A percentile compares a stretch with the other conserved stretches of the same genome.
phyloP scores from a whole-genome alignment of 2,888 invertebrate genomes.

The Lissocephala sabroskyi region DNA sequence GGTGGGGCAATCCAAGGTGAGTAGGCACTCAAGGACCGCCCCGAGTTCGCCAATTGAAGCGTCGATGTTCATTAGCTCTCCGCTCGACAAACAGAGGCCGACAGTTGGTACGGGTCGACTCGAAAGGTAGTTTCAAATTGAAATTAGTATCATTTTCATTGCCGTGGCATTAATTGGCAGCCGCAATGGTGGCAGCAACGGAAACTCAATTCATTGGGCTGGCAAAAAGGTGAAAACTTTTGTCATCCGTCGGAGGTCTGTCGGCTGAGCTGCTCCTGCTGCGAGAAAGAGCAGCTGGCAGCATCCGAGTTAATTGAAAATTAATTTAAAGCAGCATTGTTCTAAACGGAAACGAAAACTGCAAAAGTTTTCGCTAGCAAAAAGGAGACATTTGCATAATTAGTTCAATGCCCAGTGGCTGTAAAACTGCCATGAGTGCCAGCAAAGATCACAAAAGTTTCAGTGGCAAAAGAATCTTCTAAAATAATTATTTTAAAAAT shows the following conservation, averaged over 20 bases:
- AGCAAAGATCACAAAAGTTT: too few relatives aligned
- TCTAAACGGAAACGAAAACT: slow-evolving; percentile 6
- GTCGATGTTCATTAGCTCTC: slow-evolving; percentile 24
- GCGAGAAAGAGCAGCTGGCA: neutral
- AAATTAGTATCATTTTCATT: slow-evolving; percentile 49
- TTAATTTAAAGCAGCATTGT: slow-evolving; percentile 53
- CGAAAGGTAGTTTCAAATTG: slow-evolving; percentile 12
- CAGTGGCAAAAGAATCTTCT: too few relatives aligned
- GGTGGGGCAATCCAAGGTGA: neutral
- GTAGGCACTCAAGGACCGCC: too few relatives aligned
- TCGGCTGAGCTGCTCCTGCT: neutral
- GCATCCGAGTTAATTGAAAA: slow-evolving; percentile 50
- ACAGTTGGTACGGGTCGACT: too few relatives aligned
- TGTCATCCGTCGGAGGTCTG: neutral
- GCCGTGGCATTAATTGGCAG: slow-evolving; percentile 37
- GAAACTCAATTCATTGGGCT: slow-evolving; percentile 41
- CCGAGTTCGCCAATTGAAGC: slow-evolving; percentile 28
- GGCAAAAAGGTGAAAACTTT: slow-evolving; percentile 20
- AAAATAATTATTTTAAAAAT: too few relatives aligned
- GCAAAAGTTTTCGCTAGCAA: slow-evolving; percentile 8
- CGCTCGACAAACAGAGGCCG: neutral
- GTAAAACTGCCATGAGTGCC: too few relatives aligned
- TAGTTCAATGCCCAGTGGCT: too few relatives aligned
- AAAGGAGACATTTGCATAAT: slow-evolving; percentile 46
- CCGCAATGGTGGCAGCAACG: slow-evolving; percentile 13